Base-by-base conservation (phyloP, 2,888 invertebrate genomes). In the Aquatica leii region DNA sequence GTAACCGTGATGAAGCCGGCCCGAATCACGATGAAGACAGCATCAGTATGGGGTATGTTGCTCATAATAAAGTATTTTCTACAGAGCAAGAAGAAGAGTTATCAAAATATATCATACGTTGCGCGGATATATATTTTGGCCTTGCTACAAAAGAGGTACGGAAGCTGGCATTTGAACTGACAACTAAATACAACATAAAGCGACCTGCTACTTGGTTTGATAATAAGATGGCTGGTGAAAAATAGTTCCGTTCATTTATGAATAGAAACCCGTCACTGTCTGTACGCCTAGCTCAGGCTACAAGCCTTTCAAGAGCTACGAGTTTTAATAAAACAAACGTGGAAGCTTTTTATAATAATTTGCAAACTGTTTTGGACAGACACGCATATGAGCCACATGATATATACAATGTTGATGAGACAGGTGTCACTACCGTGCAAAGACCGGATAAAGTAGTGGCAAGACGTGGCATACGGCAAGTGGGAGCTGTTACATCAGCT, bases 331-430 rank as follows among this genome's bases (percentile, higher is more conserved):
- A 59, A 21, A 48, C 17, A 24, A 62, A 65, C 48, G 58, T 67
- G 20, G 21, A 46, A 8, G 35, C 35, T n/a, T 66, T 65, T 64
- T 77, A n/a, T 73, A 60, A 67, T 21, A 68, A 71, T 57, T 51
- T 73, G 37, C 5, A 8, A 57, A 59, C 5, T 37, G 72, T 73
- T 57, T 53, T 66, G 67, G 71, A 67, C 8, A 68, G 69, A 53
- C 63, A 68, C 61, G 69, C 70, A 24, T 72, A 71, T 71, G 59
- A 62, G 65, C 62, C 72, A 31, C 66, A 71, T 37, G 72, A 79
- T 66, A 79, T 81, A 46, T 81, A 71, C 59, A 81, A 82, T 68
- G 65, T 77, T 14, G 79, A 80, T 55, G 77, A 81, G 68, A 77
- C 77, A 0, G 79, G 78, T 1, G 65, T 79, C 1, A 79, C 80